Conservation (phyloP, 2,797 vertebrate genomes). For the Benthosema pterotum region DNA sequence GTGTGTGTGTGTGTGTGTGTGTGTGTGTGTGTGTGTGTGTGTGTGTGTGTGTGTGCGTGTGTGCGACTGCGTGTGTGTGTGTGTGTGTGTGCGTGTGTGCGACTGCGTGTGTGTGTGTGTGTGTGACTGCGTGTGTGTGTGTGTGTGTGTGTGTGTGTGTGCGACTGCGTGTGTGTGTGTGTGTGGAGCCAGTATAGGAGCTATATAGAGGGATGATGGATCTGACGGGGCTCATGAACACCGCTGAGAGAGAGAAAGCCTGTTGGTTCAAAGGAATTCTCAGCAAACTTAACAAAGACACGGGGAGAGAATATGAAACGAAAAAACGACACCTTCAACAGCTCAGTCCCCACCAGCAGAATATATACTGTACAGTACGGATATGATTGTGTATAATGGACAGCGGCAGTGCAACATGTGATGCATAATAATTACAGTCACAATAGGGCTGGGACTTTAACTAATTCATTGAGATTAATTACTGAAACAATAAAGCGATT, state of each 20-base stretch:
- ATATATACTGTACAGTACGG: constrained; percentile 27
- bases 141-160: constrained; percentile 3
- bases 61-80: constrained; percentile 30
- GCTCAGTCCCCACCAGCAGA: constrained; percentile 45
- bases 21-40: constrained; percentile 10
- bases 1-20: constrained; percentile 9
- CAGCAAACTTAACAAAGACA: constrained; percentile 75
- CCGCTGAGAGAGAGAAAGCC: constrained; percentile 72
- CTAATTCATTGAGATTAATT: too few relatives aligned
- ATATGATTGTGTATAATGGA: constrained; percentile 13
- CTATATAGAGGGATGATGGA: constrained; percentile 66
- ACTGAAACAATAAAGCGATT: too few relatives aligned
- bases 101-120: constrained; percentile 12
- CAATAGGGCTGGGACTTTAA: too few relatives aligned
- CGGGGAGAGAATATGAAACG: constrained; percentile 70
- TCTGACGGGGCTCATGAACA: constrained; percentile 66
- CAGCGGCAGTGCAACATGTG: constrained; percentile 6
- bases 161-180: constrained; percentile 19
- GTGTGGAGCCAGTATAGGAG: constrained; percentile 47
- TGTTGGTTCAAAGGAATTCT: constrained; percentile 72
- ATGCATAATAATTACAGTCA: neutral
- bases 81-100: constrained; percentile 33
- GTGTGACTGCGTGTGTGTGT: constrained; percentile 13
- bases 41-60: constrained; percentile 4
- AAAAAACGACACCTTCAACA: constrained; percentile 69